Evolutionary conservation across 2,113 vertebrate species (phyloP).

Genomic region (Chinchilla lanigera): DNA sequence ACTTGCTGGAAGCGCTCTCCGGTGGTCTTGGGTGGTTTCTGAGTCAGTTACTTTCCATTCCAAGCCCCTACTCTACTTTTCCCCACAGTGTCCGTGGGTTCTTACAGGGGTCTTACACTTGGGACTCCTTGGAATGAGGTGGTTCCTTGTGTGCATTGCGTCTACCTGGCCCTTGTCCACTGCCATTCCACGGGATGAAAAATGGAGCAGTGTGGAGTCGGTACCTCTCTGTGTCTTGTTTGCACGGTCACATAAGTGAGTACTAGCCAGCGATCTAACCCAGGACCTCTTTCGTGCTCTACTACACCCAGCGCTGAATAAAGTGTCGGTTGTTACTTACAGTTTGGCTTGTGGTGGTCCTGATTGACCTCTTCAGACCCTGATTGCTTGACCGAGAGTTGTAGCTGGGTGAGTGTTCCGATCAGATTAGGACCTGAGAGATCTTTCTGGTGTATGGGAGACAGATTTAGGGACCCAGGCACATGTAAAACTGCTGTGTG

Average conservation of each 20-base stretch:
- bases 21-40: background rate
- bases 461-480: background rate
- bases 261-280: background rate
- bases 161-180: background rate
- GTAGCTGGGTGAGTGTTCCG: background rate
- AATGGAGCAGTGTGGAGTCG: background rate
- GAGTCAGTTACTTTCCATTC: background rate
- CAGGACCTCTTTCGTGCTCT: background rate
- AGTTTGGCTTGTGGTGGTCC: background rate
- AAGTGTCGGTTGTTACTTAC: background rate
- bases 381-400: background rate
- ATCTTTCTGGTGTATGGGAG: background rate
- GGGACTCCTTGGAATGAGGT: background rate
- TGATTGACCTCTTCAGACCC: background rate
- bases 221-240: background rate
- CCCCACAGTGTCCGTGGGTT: background rate
- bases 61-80: background rate
- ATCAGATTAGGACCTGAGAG: background rate
- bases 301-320: background rate
- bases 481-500: background rate
- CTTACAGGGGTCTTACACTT: background rate
- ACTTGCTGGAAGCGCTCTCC: background rate
- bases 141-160: background rate
- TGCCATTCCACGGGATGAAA: background rate
- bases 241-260: background rate